A percentile compares a stretch with the other conserved stretches of the same genome.
phyloP scores from a whole-genome alignment of 2,113 vertebrate genomes.

The Neodontobutis hainanensis region DNA sequence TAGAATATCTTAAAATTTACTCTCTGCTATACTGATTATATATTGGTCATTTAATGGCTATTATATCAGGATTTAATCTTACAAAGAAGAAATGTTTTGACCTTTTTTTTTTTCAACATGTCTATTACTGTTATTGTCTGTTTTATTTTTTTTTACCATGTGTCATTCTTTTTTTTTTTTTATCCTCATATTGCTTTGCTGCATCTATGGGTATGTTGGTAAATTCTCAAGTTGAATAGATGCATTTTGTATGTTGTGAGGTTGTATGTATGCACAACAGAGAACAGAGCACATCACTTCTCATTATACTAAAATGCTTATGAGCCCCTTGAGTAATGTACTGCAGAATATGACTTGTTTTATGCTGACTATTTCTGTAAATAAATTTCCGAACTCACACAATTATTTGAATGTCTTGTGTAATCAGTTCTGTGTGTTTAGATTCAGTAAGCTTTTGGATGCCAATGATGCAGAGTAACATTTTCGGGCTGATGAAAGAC shows the following conservation, averaged over 20 bases:
- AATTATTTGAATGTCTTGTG: slow-evolving; percentile 21
- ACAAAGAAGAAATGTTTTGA: background rate
- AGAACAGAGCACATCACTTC: slow-evolving; percentile 23
- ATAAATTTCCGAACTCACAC: slow-evolving; percentile 69
- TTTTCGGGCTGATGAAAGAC: background rate
- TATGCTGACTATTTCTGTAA: slow-evolving; percentile 44
- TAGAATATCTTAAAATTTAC: background rate
- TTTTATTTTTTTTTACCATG: background rate
- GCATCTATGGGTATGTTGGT: slow-evolving; percentile 4
- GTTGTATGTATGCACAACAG: slow-evolving; percentile 34
- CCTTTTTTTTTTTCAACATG: background rate
- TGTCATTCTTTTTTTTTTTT: background rate
- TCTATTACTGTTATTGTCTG: background rate
- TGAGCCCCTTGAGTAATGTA: slow-evolving; percentile 30
- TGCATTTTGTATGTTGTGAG: slow-evolving; percentile 22
- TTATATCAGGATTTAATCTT: too few relatives aligned
- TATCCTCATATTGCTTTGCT: slow-evolving; percentile 35
- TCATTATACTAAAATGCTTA: slow-evolving; percentile 54
- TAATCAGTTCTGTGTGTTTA: background rate
- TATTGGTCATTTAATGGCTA: too few relatives aligned
- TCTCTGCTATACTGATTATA: background rate
- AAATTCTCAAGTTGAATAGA: slow-evolving; percentile 15
- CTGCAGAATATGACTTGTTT: slow-evolving; percentile 42
- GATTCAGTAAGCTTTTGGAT: background rate
- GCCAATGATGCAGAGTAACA: slow-evolving; percentile 8